Evolutionary conservation across 2,888 invertebrate genomes (phyloP), one percentile per base, ranked within the genome.

Genomic region (Ennomos quercinarius): DNA sequence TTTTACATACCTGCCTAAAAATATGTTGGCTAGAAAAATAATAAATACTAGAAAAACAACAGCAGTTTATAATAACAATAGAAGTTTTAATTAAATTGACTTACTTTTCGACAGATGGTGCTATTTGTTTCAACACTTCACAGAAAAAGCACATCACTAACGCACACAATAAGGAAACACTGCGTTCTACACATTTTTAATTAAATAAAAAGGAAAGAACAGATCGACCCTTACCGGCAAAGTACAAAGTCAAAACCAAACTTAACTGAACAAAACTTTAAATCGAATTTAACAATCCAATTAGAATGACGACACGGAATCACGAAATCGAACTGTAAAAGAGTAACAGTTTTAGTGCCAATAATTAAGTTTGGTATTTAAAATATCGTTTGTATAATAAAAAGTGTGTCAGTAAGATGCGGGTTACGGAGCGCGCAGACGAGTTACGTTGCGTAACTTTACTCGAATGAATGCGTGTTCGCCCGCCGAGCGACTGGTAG

Each of bases 21-120:
- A 17, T 17, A 4, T 2, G 27, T 27, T 27, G 6, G 27, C 27
- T 27, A 27, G 3, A 27, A 27, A 17, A 27, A 27, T 6, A 27
- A 27, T 27, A 27, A 27, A 27, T 27, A 6, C 4, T 27, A 27
- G 3, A 27, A 4, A 27, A 27, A 27, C 27, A 27, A 27, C 27
- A 27, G 6, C 27, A 27, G 0, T 6, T 27, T 27, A 4, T 27
- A 27, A 27, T 10, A 45, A 37, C 35, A n/a, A 13, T 9, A 13
- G 17, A n/a, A 17, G 17, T 17, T 17, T 35, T 13, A 17, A 37
- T 42, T 50, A 56, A 41, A 40, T 42, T 41, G 47, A 75, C 89
- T 90, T 77, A 92, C 91, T 88, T 92, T 91, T 89, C 89, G 90
- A 91, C 90, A 92, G 91, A 92, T 92, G 89, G 79, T 91, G 91